phyloP scores from a whole-genome alignment of 2,888 invertebrate genomes.

The Ornithoptera priamus region DNA sequence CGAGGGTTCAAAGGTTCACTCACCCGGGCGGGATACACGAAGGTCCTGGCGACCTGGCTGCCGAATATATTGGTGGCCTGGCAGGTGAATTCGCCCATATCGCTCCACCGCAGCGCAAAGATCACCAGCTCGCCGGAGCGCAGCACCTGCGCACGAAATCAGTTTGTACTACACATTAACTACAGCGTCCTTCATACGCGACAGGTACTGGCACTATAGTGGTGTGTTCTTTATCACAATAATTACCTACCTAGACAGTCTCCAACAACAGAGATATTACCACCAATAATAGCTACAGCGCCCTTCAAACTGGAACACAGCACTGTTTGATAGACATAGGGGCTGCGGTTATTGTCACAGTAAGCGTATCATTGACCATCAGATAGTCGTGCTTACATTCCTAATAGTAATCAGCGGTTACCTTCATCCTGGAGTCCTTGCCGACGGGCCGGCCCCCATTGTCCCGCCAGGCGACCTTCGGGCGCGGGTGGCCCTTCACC shows the following conservation, averaged over 20 bases:
- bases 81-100: conserved; percentile 92
- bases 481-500: conserved; percentile 83
- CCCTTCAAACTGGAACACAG: too few species aligned
- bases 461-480: conserved; percentile 82
- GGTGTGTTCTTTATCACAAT: too few species aligned
- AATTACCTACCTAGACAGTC: too few species aligned
- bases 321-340: too few species aligned
- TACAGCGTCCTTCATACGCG: too few species aligned
- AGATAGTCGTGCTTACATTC: too few species aligned
- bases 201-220: too few species aligned
- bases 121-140: conserved; percentile 90
- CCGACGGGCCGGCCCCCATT: conserved; percentile 76
- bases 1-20: conserved; percentile 35
- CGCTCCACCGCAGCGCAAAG: conserved; percentile 85
- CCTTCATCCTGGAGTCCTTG: conserved; percentile 77
- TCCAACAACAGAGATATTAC: too few species aligned
- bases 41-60: conserved; percentile 82
- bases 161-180: too few species aligned
- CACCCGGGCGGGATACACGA: conserved; percentile 85
- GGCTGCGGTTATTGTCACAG: too few species aligned
- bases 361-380: too few species aligned
- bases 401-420: conserved; percentile 38
- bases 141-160: conserved; percentile 66
- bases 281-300: too few species aligned
- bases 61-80: conserved; percentile 83